Base-by-base conservation (phyloP, 2,113 vertebrate genomes). In the Cochlearius cochlearius region DNA sequence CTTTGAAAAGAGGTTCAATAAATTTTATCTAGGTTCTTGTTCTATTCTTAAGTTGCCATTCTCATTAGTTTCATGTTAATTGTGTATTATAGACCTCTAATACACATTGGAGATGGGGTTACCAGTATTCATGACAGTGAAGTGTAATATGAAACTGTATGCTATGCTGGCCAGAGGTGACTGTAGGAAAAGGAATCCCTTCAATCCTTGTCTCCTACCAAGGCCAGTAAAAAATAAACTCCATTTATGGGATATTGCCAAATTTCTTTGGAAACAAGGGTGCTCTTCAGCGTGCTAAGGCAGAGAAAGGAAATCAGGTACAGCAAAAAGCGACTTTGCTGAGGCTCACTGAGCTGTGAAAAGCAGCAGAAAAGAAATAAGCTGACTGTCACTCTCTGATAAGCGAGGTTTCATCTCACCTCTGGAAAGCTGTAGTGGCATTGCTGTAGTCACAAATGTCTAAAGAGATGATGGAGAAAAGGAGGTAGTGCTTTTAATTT, bases 61-160 rank as follows among this genome's bases (percentile, higher is more conserved):
- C 23, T 77, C 18, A 38, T 36, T 68, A 81, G 2, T 67, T 92
- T 87, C 41, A 10, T 43, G 5, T 16, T 30, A 60, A 43, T 39
- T 39, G 11, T 32, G 2, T 75, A 4, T 53, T 62, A 38, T 8
- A 76, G 38, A 60, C 71, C 17, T 63, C 23, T 56, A 58, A 18
- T 10, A 83, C 11, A 7, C 5, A 5, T 1, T 49, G 41, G 19
- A 52, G 34, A 50, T 17, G 13, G 7, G 5, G 7, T 55, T 50
- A 53, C 13, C 23, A 19, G 22, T 29, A 30, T 62, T 53, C 10
- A 5, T 38, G 29, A n/a, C 26, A 17, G 12, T 22, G 25, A 36
- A 7, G 22, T 34, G 34, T 34, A 2, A 2, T 14, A 41, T 16
- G 6, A 84, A 4, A 55, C 3, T 1, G 0, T 30, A 17, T 7